Percentiles rank a stretch among this genome's conserved stretches.
phyloP scores from a whole-genome alignment of 2,888 invertebrate genomes.

The Pachydiplax longipennis region DNA sequence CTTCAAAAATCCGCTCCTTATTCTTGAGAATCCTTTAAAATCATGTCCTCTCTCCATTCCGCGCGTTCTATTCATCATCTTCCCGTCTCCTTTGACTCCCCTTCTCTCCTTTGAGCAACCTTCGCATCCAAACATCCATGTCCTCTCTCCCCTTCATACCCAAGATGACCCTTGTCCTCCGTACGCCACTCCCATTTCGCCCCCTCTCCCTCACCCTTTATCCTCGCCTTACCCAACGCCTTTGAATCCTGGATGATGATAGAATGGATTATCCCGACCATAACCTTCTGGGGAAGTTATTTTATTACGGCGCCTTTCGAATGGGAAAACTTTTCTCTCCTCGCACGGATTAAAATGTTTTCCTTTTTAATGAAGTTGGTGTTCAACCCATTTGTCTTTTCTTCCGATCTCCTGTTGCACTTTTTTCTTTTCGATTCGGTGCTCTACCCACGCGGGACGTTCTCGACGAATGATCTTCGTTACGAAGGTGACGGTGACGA shows the following conservation, averaged over 20 bases:
- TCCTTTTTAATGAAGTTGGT: conserved; percentile 35
- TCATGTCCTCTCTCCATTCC: not conserved
- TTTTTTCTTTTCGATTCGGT: not conserved
- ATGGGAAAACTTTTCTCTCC: conserved; percentile 25
- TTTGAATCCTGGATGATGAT: conserved; percentile 27
- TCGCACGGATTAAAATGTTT: conserved; percentile 28
- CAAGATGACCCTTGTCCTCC: conserved; percentile 40
- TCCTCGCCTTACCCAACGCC: not conserved
- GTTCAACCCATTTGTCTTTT: not conserved
- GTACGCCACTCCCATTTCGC: not conserved
- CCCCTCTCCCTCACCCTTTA: not conserved
- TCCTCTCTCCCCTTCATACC: not conserved
- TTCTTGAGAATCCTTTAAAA: not conserved
- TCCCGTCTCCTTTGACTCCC: not conserved
- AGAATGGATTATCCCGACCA: conserved; percentile 43
- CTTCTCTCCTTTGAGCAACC: not conserved
- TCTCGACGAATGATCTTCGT: not conserved
- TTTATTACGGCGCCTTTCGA: conserved; percentile 23
- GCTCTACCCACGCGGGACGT: not conserved
- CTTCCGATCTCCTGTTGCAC: not conserved
- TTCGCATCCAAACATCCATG: conserved; percentile 37
- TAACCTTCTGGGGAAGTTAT: conserved; percentile 45
- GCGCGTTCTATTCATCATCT: not conserved
- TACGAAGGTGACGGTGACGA: too few relatives aligned
- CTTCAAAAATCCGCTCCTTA: not conserved